phyloP scores from a whole-genome alignment of 2,797 vertebrate species.

The Leptoclinus maculatus region DNA sequence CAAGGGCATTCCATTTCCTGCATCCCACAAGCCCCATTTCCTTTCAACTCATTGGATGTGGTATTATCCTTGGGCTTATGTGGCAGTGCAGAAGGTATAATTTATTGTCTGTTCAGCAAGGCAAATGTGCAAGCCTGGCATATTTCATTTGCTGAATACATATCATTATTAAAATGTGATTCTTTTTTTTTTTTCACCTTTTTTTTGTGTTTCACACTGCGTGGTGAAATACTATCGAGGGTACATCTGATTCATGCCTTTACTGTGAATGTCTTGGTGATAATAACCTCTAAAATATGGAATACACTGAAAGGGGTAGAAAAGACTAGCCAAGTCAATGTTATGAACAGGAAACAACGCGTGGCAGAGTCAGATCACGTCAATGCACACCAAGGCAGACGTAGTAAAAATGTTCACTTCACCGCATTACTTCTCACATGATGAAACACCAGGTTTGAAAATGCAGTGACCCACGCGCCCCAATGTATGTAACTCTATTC shows the following conservation, averaged over 20 bases:
- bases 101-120: conserved; percentile 87
- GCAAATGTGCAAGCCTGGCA: conserved; percentile 82
- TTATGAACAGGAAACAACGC: conserved; percentile 42
- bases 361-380: conserved; percentile 41
- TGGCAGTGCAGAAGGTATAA: conserved; percentile 75
- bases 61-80: conserved; percentile 81
- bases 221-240: conserved; percentile 60
- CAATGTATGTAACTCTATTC: conserved; percentile 17
- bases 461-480: conserved; percentile 39
- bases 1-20: conserved; percentile 65
- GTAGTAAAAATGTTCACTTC: conserved; percentile 17
- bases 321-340: conserved; percentile 30
- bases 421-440: conserved; percentile 43
- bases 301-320: conserved; percentile 28
- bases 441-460: conserved; percentile 52
- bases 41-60: conserved; percentile 70
- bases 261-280: conserved; percentile 43
- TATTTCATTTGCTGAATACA: conserved; percentile 85
- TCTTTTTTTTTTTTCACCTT: conserved; percentile 6
- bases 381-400: conserved; percentile 72
- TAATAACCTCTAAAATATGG: conserved; percentile 67
- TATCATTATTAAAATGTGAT: conserved; percentile 81
- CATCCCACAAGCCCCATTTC: conserved; percentile 71
- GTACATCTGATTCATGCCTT: conserved; percentile 61
- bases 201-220: conserved; percentile 58